Conservation (phyloP, 2,797 vertebrate genomes). For the Mycteria americana region DNA sequence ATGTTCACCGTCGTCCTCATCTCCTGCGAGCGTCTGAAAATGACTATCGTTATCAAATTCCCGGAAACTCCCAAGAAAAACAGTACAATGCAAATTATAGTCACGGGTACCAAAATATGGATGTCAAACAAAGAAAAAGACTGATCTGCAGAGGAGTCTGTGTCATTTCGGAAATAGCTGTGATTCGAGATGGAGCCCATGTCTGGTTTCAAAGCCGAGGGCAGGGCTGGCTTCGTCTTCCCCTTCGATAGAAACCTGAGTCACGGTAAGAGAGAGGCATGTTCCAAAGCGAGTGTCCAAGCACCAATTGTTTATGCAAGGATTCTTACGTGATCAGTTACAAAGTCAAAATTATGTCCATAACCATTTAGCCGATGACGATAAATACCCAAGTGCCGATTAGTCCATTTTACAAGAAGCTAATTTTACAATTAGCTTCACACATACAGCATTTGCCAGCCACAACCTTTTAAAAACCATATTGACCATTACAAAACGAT, state of each 20-base stretch:
- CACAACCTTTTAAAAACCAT: not conserved
- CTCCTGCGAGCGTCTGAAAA: not conserved
- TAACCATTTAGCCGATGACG: not conserved
- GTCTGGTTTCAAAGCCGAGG: not conserved
- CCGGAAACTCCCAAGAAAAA: not conserved
- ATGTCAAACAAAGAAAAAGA: not conserved
- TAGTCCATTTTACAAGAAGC: not conserved
- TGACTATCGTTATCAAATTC: not conserved
- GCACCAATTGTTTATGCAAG: rapidly evolving
- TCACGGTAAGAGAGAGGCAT: not conserved
- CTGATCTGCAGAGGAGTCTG: not conserved
- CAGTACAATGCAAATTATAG: not conserved
- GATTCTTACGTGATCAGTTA: not conserved
- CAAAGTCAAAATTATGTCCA: not conserved
- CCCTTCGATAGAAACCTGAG: not conserved
- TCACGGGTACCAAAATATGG: not conserved
- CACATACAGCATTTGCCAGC: not conserved
- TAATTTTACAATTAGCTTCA: too few relatives aligned
- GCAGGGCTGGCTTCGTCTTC: not conserved
- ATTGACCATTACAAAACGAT: not conserved
- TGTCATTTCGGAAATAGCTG: not conserved
- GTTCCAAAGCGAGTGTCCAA: not conserved
- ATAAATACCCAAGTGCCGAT: not conserved
- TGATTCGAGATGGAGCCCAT: not conserved
- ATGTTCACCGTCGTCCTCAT: not conserved